Percentiles rank a stretch among this genome's conserved stretches.
Conservation (phyloP, 2,888 invertebrate genomes). For the Entomobrya multifasciata region DNA sequence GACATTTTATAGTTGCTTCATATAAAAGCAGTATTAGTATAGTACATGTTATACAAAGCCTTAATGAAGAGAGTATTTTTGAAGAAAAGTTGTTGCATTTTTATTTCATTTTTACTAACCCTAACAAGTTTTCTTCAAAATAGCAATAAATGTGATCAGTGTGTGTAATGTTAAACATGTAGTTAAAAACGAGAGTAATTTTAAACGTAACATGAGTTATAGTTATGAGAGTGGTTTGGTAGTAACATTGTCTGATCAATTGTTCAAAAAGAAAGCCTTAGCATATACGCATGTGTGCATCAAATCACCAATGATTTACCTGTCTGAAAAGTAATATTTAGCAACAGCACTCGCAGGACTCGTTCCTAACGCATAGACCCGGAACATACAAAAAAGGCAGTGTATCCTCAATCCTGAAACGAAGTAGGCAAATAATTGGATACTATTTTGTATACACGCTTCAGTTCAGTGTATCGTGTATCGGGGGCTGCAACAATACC, state of each 20-base stretch:
- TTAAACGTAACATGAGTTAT: conserved; percentile 20
- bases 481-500: no score
- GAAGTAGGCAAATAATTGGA: neutral
- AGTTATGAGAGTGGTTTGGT: neutral
- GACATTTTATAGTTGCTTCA: conserved; percentile 1
- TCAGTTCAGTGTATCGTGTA: no score
- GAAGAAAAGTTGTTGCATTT: neutral
- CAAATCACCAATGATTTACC: no score
- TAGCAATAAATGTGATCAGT: neutral
- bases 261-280: conserved; percentile 2
- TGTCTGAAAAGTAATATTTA: no score
- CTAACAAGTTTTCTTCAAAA: neutral
- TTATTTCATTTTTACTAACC: neutral
- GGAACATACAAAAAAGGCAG: conserved; percentile 56
- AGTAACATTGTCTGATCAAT: neutral
- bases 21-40: neutral
- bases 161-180: neutral
- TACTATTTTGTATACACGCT: neutral
- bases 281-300: neutral
- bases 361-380: conserved; percentile 52
- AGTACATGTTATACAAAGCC: neutral
- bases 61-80: neutral
- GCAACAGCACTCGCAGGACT: no score
- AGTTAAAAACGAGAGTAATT: conserved; percentile 64
- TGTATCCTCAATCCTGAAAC: no score